A percentile compares a stretch with the other conserved stretches of the same genome.
Evolutionary conservation across 2,113 vertebrate species (phyloP).

Genomic region (Trematocara stigmaticum): DNA sequence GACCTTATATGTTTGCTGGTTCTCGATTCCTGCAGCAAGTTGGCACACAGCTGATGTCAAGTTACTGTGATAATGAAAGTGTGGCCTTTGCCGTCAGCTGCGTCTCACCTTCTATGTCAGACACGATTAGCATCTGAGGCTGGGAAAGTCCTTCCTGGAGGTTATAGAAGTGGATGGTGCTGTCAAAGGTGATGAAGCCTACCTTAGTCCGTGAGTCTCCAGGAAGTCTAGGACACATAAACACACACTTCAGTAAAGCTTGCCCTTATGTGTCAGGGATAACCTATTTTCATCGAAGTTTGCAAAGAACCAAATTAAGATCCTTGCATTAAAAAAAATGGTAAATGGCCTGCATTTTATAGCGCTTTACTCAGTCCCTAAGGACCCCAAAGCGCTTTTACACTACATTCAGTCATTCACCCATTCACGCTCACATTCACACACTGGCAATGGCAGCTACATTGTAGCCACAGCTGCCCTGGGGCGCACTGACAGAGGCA

Average conservation of each 20-base stretch:
- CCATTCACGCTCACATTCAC: too few relatives aligned
- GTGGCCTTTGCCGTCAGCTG: background rate
- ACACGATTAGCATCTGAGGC: slow-evolving; percentile 97
- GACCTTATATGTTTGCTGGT: accelerated
- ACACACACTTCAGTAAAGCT: background rate
- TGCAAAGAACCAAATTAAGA: background rate
- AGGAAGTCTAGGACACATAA: slow-evolving; percentile 79
- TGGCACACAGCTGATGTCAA: background rate
- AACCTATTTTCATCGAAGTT: background rate
- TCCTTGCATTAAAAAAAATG: background rate
- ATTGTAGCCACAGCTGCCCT: too few relatives aligned
- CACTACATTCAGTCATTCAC: too few relatives aligned
- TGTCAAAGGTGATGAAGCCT: slow-evolving; percentile 97
- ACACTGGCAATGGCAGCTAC: too few relatives aligned
- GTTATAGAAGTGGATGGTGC: slow-evolving; percentile 98
- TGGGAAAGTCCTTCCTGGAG: slow-evolving; percentile 96
- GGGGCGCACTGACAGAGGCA: too few relatives aligned
- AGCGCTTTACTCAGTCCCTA: too few relatives aligned
- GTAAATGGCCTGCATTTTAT: too few relatives aligned
- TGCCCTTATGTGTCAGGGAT: background rate
- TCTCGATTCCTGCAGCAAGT: background rate
- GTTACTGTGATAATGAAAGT: background rate
- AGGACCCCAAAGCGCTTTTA: too few relatives aligned
- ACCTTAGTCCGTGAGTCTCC: slow-evolving; percentile 95
- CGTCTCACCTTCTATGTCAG: slow-evolving; percentile 91